Conservation (phyloP, 2,113 vertebrate genomes). For the Calyptommatus sinebrachiatus region DNA sequence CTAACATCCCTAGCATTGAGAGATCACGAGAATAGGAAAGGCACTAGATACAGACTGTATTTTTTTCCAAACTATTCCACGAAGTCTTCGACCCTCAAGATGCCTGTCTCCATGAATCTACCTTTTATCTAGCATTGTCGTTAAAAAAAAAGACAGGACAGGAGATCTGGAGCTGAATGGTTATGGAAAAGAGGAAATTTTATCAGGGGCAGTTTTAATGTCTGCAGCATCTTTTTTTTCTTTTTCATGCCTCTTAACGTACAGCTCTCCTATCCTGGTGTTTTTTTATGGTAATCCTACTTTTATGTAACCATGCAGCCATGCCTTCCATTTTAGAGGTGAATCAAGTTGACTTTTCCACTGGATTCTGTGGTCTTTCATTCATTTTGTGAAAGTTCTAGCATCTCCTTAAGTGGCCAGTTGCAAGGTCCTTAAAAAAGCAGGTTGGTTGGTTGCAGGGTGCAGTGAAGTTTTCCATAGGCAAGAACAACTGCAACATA, state of each 20-base stretch:
- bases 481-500: background rate
- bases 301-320: background rate
- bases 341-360: constrained; percentile 8
- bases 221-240: no score
- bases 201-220: no score
- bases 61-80: background rate
- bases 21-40: rapidly evolving
- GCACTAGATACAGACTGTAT: background rate
- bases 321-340: background rate
- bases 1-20: background rate
- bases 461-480: background rate
- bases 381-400: constrained; percentile 6
- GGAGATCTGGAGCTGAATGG: no score
- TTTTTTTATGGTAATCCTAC: no score
- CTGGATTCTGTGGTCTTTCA: background rate
- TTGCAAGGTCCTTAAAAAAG: constrained; percentile 2
- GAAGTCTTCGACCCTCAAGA: background rate
- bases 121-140: background rate
- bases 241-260: no score
- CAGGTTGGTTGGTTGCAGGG: background rate
- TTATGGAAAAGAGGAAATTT: no score
- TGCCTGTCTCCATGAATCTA: background rate
- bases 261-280: no score
- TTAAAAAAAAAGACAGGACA: no score
- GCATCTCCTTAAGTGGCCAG: background rate